Evolutionary conservation across 2,888 invertebrate genomes (phyloP).

Genomic region (Sicus ferrugineus): DNA sequence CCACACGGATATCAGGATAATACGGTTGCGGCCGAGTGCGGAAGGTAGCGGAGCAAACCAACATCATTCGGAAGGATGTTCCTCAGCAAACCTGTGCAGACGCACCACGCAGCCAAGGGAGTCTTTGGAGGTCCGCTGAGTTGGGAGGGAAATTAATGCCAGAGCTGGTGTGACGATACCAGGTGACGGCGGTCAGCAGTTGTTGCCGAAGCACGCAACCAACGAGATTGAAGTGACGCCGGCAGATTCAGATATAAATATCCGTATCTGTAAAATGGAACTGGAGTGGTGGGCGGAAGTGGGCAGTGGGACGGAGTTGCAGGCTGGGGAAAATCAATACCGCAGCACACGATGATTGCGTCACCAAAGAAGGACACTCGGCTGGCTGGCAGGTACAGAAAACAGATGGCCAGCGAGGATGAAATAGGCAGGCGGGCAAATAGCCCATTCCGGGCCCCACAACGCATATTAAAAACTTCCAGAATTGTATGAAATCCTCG

Average conservation of each 20-base stretch:
- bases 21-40: neutral
- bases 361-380: neutral
- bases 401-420: too few species aligned
- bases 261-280: neutral
- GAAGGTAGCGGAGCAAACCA: neutral
- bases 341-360: too few species aligned
- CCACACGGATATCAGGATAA: too few species aligned
- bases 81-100: neutral
- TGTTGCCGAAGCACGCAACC: neutral
- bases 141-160: neutral
- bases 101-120: neutral
- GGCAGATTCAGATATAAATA: too few species aligned
- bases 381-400: too few species aligned
- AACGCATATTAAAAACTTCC: too few species aligned
- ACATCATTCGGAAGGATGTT: constrained; percentile 6
- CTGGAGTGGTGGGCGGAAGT: neutral
- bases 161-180: neutral
- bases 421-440: too few species aligned
- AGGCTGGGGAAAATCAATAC: neutral
- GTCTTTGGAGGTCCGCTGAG: neutral
- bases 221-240: neutral
- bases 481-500: too few species aligned
- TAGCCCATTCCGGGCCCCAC: too few species aligned
- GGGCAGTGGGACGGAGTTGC: neutral
- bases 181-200: neutral